Percentiles rank a stretch among this genome's conserved stretches.
phyloP scores from a whole-genome alignment of 2,113 vertebrate species.

The Heterotilapia buettikoferi region DNA sequence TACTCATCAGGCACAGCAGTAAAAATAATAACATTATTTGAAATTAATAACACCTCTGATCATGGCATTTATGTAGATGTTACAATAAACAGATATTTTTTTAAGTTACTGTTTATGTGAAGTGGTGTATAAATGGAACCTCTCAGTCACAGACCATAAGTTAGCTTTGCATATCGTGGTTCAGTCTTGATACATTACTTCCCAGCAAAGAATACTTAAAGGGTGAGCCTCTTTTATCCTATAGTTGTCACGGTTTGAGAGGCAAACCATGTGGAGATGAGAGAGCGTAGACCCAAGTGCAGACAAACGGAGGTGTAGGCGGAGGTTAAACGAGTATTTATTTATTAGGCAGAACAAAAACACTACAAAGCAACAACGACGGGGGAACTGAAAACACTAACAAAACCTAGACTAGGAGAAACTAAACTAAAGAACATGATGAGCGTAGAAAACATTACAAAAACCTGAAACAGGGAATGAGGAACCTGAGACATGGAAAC shows the following conservation, averaged over 20 bases:
- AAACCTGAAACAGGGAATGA: not conserved
- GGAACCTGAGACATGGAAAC: not conserved
- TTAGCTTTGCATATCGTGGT: not conserved
- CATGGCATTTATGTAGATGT: not conserved
- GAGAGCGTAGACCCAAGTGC: not conserved
- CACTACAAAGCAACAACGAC: not conserved
- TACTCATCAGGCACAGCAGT: not conserved
- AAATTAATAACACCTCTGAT: not conserved
- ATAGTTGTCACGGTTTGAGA: not conserved
- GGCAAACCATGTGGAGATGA: not conserved
- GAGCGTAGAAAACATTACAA: not conserved
- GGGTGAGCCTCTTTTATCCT: not conserved
- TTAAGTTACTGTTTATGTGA: not conserved
- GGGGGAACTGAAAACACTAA: not conserved
- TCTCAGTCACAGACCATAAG: not conserved
- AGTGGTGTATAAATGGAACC: not conserved
- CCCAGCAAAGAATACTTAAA: not conserved
- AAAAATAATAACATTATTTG: not conserved
- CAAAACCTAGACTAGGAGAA: not conserved
- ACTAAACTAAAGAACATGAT: not conserved
- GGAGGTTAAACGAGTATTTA: not conserved
- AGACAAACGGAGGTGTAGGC: not conserved
- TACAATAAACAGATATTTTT: not conserved
- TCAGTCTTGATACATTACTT: accelerated
- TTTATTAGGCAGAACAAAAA: not conserved